Evolutionary conservation across 92 coral and sea anemone genomes (phyloP), one percentile per base, ranked within the genome.

Genomic region (Siderastrea radians): DNA sequence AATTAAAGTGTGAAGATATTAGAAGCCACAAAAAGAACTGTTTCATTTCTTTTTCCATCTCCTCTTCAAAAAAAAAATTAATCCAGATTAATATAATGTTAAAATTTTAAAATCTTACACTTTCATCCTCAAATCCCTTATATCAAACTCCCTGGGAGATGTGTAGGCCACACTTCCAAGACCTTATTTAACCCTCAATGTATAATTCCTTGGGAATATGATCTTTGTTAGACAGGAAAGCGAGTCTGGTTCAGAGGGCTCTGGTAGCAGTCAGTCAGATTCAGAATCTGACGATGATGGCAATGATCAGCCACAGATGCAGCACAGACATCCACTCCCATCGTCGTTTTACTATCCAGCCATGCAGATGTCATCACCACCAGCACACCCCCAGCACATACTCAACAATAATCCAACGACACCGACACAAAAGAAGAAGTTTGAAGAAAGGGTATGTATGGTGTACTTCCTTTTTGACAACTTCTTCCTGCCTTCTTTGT

Each of bases 241-340:
- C 61, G 98, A 94, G 26, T 90, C 96, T 49, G 93, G 87, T 5
- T 93, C 96, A 26, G 93, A 86, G 1, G 95, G 89, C 47, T 95
- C 98, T 2, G 94, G 82, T 62, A 95, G 96, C 71, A 95, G 98
- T 78, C 94, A 92, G 68, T 95, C 98, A 2, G 98, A 93, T 43
- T 94, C 96, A 0, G 98, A 92, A 9, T 95, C 99, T 15, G 98
- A 95, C 47, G 94, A 93, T 59, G 95, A 96, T 67, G 97, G 95
- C 62, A 94, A 92, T 83, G 92, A 90, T 5, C 93, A 91, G 7
- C 92, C 93, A 44, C 92, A 90, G 63, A 66, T 50, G 7, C 84
- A 69, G 11, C 87, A 82, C 80, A 52, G 82, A 61, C 50, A 74
- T 45, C 80, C 70, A 61, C 48, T 88, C 4, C 78, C 78, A 55